Evolutionary conservation across 2,113 vertebrate genomes (phyloP).

Genomic region (Cyphomyrus discorhynchus): DNA sequence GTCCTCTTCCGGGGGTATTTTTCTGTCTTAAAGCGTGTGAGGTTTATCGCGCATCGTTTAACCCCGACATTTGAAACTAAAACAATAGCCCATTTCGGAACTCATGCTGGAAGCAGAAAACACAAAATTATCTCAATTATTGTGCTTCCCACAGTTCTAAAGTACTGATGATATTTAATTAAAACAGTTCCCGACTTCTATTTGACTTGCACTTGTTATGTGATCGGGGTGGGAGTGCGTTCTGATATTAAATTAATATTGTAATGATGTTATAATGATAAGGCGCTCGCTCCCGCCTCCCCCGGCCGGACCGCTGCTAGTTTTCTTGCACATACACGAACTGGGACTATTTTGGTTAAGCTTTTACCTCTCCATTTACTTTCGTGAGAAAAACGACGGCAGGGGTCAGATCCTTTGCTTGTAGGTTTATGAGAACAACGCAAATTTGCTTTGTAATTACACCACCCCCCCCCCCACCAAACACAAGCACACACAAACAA

Average conservation of each 20-base stretch:
- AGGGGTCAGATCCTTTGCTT: background rate
- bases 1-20: background rate
- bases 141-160: background rate
- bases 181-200: background rate
- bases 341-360: background rate
- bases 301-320: background rate
- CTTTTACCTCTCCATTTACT: background rate
- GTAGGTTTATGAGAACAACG: background rate
- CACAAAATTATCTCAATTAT: background rate
- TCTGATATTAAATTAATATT: background rate
- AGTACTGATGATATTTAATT: background rate
- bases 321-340: background rate
- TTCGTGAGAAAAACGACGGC: background rate
- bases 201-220: background rate
- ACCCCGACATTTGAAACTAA: background rate
- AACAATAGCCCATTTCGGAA: background rate
- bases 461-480: background rate
- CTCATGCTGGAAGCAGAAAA: background rate
- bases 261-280: background rate
- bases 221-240: background rate
- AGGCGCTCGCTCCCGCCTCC: background rate
- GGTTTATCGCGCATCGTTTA: background rate
- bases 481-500: background rate
- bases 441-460: background rate
- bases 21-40: background rate